phyloP scores from a whole-genome alignment of 2,888 invertebrate genomes.

The Nowickia ferox region DNA sequence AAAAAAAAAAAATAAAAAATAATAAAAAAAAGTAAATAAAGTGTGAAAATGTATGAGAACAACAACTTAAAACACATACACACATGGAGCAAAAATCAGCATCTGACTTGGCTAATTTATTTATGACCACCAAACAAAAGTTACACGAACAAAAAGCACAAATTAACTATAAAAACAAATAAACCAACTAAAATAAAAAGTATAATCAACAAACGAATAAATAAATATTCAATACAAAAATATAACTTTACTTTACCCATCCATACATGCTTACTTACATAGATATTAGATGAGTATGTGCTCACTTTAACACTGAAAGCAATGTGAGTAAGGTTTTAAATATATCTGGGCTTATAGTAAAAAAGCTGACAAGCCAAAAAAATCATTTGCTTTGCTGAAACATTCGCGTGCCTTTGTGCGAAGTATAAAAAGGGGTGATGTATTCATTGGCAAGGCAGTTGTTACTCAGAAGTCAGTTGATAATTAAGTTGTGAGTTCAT shows the following conservation, averaged over 20 bases:
- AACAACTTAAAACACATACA: constrained; percentile 26
- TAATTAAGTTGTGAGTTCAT: too few species aligned
- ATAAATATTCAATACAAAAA: constrained; percentile 47
- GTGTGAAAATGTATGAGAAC: constrained; percentile 49
- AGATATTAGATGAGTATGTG: not conserved
- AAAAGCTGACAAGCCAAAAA: too few species aligned
- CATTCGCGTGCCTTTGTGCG: too few species aligned
- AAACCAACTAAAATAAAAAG: constrained; percentile 56
- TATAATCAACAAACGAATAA: constrained; percentile 48
- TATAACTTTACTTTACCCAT: constrained; percentile 29
- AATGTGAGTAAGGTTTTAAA: not conserved
- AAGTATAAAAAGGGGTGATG: too few species aligned
- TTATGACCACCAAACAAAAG: constrained; percentile 67
- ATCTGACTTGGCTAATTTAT: constrained; percentile 72
- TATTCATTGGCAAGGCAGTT: too few species aligned
- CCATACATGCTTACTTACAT: constrained; percentile 19
- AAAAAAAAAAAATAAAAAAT: not conserved
- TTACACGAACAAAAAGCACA: constrained; percentile 63
- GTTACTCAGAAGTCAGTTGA: too few species aligned
- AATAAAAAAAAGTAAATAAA: not conserved
- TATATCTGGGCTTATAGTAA: not conserved
- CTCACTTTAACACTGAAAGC: not conserved
- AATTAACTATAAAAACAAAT: constrained; percentile 72
- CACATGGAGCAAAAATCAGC: constrained; percentile 57
- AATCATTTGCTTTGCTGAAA: too few species aligned